phyloP scores from a whole-genome alignment of 2,113 vertebrate genomes.

The Cyprinodon tularosa region DNA sequence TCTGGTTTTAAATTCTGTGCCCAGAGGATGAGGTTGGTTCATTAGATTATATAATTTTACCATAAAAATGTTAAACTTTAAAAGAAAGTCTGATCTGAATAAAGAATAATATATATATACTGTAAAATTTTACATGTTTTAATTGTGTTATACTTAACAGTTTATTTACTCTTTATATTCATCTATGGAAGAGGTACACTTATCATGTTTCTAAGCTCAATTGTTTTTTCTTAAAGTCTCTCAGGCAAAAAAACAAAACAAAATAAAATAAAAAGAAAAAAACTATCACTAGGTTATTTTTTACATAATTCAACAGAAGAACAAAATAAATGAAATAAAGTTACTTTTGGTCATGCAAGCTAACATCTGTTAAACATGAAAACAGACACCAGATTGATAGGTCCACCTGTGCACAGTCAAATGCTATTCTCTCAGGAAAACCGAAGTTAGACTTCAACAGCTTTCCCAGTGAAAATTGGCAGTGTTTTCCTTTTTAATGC shows the following conservation, averaged over 20 bases:
- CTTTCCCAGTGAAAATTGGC: slow-evolving; percentile 49
- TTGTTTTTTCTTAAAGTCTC: background rate
- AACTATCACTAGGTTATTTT: background rate
- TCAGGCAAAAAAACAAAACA: background rate
- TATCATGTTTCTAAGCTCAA: background rate
- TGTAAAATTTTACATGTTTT: too few species aligned
- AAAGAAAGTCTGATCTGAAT: too few species aligned
- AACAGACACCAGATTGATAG: slow-evolving; percentile 76
- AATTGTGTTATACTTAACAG: background rate
- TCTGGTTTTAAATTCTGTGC: too few species aligned
- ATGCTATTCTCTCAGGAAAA: slow-evolving; percentile 61
- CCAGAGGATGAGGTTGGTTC: too few species aligned
- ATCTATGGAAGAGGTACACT: background rate
- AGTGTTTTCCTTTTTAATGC: slow-evolving; percentile 2
- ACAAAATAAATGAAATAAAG: background rate
- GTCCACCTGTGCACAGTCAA: slow-evolving; percentile 75
- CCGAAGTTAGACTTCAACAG: slow-evolving; percentile 53
- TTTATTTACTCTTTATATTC: background rate
- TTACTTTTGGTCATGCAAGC: slow-evolving; percentile 50
- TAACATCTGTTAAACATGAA: slow-evolving; percentile 77
- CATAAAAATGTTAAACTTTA: too few species aligned
- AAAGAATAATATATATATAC: too few species aligned
- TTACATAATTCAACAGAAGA: slow-evolving; percentile 11
- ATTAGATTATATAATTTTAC: too few species aligned
- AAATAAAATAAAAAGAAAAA: background rate